phyloP scores from a whole-genome alignment of 2,888 invertebrate species.

The Drosophila pegasa region DNA sequence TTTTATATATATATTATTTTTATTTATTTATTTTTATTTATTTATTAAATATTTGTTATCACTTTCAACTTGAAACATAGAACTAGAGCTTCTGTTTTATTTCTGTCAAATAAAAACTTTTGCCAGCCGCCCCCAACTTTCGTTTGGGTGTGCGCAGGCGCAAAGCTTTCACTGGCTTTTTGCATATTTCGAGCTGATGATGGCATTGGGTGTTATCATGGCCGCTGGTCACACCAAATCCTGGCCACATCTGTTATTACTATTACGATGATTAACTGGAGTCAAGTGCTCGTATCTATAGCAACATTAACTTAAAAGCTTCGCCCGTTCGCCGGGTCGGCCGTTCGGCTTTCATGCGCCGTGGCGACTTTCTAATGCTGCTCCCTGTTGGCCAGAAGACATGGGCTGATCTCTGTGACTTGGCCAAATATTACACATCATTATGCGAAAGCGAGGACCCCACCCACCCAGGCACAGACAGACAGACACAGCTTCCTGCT shows the following conservation, averaged over 20 bases:
- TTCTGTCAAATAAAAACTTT: neutral
- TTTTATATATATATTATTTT: too few relatives aligned
- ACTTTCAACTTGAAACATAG: neutral
- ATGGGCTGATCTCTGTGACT: slow-evolving; percentile 28
- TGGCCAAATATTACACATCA: slow-evolving; percentile 68
- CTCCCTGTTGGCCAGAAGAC: slow-evolving; percentile 40
- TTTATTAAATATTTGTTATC: too few relatives aligned
- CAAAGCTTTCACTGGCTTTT: neutral
- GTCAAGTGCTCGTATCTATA: slow-evolving; percentile 25
- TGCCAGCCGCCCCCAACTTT: slow-evolving; percentile 1
- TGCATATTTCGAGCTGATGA: slow-evolving; percentile 29
- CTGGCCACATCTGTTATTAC: slow-evolving; percentile 33
- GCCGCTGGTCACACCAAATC: slow-evolving; percentile 18
- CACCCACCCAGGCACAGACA: slow-evolving; percentile 23
- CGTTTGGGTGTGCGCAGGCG: neutral
- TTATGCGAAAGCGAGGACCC: slow-evolving; percentile 54
- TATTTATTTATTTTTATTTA: too few relatives aligned
- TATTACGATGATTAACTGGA: slow-evolving; percentile 13
- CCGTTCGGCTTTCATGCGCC: slow-evolving; percentile 47
- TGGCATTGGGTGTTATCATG: slow-evolving; percentile 24
- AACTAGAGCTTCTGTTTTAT: neutral
- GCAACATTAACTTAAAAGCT: slow-evolving; percentile 53
- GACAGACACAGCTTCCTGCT: slow-evolving; percentile 55
- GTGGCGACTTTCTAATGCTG: slow-evolving; percentile 68
- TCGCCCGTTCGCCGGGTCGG: neutral